A percentile compares a stretch with the other conserved stretches of the same genome.
Conservation (phyloP, 2,113 vertebrate genomes). For the Herpailurus yagouaroundi region DNA sequence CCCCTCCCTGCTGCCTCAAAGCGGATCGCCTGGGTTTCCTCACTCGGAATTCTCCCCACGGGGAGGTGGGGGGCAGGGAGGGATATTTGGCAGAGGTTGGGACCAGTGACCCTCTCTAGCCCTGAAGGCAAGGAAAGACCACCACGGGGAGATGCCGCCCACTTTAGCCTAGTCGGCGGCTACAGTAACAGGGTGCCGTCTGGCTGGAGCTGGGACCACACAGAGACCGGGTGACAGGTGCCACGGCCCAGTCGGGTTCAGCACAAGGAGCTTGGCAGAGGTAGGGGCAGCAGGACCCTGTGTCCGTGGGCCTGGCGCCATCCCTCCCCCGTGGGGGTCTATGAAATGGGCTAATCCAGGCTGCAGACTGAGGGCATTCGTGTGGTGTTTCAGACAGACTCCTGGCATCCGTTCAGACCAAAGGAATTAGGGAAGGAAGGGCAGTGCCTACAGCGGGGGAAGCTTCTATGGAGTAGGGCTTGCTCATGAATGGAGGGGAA, state of each 20-base stretch:
- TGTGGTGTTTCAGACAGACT: background rate
- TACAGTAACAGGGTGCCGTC: background rate
- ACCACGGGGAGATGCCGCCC: fast-evolving
- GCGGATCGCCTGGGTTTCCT: background rate
- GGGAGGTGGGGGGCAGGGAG: no score
- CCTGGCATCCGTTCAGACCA: background rate
- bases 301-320: background rate
- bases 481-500: conserved; percentile 60
- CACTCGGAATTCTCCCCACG: background rate
- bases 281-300: background rate
- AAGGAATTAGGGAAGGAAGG: background rate
- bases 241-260: background rate
- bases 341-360: background rate
- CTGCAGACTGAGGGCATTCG: background rate
- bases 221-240: background rate
- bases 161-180: background rate
- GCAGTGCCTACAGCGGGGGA: background rate
- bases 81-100: background rate
- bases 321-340: background rate
- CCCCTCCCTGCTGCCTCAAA: background rate
- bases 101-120: background rate
- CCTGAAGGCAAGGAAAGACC: background rate
- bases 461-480: background rate
- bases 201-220: background rate
- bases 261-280: background rate